Percentiles rank a stretch among this genome's conserved stretches.
Evolutionary conservation across 2,888 invertebrate species (phyloP).

Genomic region (Marasmarcha lunaedactyla): DNA sequence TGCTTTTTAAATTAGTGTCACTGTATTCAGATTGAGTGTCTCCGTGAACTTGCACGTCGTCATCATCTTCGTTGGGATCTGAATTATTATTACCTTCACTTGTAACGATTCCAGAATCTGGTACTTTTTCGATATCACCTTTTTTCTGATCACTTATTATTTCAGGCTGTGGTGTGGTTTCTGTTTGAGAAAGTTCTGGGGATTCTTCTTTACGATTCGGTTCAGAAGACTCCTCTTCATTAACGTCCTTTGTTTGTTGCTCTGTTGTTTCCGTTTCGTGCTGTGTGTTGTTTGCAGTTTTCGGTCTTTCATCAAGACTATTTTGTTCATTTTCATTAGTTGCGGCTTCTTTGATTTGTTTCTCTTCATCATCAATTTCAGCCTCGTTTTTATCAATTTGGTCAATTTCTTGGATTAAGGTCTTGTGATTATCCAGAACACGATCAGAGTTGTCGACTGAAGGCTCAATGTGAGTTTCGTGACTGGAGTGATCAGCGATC

Average conservation of each 20-base stretch:
- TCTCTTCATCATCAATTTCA: conserved; percentile 10
- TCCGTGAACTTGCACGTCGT: conserved; percentile 66
- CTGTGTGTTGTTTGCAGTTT: conserved; percentile 6
- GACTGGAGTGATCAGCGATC: conserved; percentile 11
- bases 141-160: too few species aligned
- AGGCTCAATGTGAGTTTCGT: too few species aligned
- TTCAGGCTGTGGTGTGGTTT: too few species aligned
- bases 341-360: conserved; percentile 9
- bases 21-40: conserved; percentile 50
- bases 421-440: too few species aligned
- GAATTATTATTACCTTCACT: conserved; percentile 52
- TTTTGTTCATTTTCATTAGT: conserved; percentile 16
- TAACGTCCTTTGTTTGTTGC: conserved; percentile 8
- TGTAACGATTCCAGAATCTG: conserved; percentile 22
- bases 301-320: too few species aligned
- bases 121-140: conserved; percentile 11
- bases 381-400: too few species aligned
- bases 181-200: conserved; percentile 8
- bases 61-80: conserved; percentile 62
- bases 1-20: conserved; percentile 44
- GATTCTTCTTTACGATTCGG: conserved; percentile 12
- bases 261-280: conserved; percentile 4
- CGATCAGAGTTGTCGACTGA: too few species aligned
- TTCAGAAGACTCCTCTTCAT: conserved; percentile 20
- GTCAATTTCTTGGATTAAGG: too few species aligned